phyloP scores from a whole-genome alignment of 2,113 vertebrate species.

The Neogobius melanostomus region DNA sequence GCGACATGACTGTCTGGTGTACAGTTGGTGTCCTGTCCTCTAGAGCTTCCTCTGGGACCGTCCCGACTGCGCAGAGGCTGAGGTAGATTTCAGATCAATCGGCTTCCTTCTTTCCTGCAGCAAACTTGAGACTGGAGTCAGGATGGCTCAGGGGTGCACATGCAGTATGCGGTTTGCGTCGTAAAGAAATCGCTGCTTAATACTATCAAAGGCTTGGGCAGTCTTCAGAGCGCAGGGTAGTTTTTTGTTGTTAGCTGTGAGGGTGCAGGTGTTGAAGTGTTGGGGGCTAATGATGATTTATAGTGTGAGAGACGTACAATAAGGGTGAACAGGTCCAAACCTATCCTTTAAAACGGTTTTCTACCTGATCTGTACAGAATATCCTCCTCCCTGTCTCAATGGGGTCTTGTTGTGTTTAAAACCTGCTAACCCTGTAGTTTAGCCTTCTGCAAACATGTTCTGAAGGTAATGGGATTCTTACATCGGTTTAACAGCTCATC shows the following conservation, averaged over 20 bases:
- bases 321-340: slow-evolving; percentile 2
- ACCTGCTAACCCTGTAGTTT: too few relatives aligned
- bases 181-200: slow-evolving; percentile 27
- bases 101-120: slow-evolving; percentile 52
- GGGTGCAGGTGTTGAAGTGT: slow-evolving; percentile 27
- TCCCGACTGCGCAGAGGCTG: slow-evolving; percentile 26
- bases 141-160: slow-evolving; percentile 3
- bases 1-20: not conserved
- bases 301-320: slow-evolving; percentile 8
- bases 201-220: not conserved
- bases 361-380: not conserved
- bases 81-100: slow-evolving; percentile 41
- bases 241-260: slow-evolving; percentile 12
- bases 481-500: too few relatives aligned
- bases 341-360: not conserved
- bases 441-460: too few relatives aligned
- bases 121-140: slow-evolving; percentile 28
- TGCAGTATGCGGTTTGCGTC: slow-evolving; percentile 6
- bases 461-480: too few relatives aligned
- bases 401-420: too few relatives aligned
- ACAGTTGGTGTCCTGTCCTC: slow-evolving; percentile 5
- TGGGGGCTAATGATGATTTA: slow-evolving; percentile 21
- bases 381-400: too few relatives aligned
- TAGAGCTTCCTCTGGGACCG: slow-evolving; percentile 18
- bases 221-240: not conserved